These are phyloP conservation scores for Atethmia centrago DNA, from an alignment of 2,888 invertebrate genomes.

Conservation along the genomic window DNA sequence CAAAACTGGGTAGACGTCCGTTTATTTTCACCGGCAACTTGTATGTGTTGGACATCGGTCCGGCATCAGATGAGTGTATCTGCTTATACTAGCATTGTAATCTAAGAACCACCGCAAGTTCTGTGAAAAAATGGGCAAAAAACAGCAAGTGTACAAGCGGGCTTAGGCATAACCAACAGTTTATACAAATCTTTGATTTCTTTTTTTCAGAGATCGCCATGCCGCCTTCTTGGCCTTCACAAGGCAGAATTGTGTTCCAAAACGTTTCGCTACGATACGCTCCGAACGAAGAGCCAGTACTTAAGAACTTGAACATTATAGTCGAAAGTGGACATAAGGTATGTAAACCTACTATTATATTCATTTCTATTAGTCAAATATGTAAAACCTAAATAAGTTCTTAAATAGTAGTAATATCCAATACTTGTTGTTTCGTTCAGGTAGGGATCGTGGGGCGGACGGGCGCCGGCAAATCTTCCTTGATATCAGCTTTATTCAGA, in stretches of 20 bases:
- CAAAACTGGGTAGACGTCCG: too few relatives aligned
- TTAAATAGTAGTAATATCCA: neutral
- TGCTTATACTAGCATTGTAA: neutral
- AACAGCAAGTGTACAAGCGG: neutral
- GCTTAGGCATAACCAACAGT: neutral
- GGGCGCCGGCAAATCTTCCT: constrained; percentile 94
- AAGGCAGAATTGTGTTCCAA: constrained; percentile 91
- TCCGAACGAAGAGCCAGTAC: constrained; percentile 91
- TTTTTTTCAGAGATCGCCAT: constrained; percentile 85
- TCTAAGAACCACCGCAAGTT: neutral
- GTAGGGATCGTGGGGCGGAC: constrained; percentile 93
- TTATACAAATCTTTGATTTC: neutral
- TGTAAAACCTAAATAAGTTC: neutral
- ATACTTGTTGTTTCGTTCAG: constrained; percentile 60
- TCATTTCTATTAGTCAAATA: neutral
- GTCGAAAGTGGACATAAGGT: constrained; percentile 88
- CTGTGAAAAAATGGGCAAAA: neutral
- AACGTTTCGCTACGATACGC: constrained; percentile 92
- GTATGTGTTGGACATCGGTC: neutral
- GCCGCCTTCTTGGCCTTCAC: constrained; percentile 91
- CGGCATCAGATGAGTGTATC: too few relatives aligned
- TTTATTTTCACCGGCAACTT: neutral
- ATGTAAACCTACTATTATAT: constrained; percentile 11
- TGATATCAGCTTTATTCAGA: constrained; percentile 93
- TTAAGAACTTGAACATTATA: constrained; percentile 86